Conservation (phyloP, 2,797 vertebrate genomes). For the Aythya fuligula region DNA sequence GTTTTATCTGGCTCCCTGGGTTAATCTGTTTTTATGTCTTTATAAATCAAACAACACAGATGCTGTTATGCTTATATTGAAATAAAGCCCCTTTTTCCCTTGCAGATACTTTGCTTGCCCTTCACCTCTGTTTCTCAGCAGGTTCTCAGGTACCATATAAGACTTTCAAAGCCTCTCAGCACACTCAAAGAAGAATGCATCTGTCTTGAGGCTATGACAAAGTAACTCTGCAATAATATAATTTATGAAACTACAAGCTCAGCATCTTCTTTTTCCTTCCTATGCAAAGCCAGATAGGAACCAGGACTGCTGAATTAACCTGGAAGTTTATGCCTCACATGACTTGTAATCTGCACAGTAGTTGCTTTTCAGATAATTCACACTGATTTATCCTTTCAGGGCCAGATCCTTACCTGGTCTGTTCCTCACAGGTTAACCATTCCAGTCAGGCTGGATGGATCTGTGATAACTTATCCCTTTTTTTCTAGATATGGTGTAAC, state of each 20-base stretch:
- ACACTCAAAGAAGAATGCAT: slow-evolving; percentile 6
- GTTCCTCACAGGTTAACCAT: background rate
- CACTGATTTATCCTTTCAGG: background rate
- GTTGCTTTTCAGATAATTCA: background rate
- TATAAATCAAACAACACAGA: slow-evolving; percentile 66
- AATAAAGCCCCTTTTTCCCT: slow-evolving; percentile 51
- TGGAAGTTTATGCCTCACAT: slow-evolving; percentile 34
- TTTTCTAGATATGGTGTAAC: background rate
- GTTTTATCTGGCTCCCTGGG: background rate
- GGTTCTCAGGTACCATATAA: slow-evolving; percentile 44
- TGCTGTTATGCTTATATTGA: slow-evolving; percentile 52
- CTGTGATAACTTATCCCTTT: background rate
- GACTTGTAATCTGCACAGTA: slow-evolving; percentile 11
- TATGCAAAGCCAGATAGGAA: slow-evolving; percentile 15
- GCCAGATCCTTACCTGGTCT: slow-evolving; percentile 8
- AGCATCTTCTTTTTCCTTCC: slow-evolving; percentile 15
- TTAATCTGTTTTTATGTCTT: slow-evolving; percentile 55
- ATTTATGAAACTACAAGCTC: slow-evolving; percentile 47
- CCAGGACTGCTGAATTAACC: slow-evolving; percentile 20
- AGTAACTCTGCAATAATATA: slow-evolving; percentile 31
- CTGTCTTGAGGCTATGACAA: slow-evolving; percentile 1
- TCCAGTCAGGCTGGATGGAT: background rate
- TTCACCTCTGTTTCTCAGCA: slow-evolving; percentile 52
- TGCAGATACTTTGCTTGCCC: slow-evolving; percentile 49
- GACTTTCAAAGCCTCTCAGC: slow-evolving; percentile 46